Evolutionary conservation across 2,888 invertebrate species (phyloP), one percentile per base, ranked within the genome.

Genomic region (Sminthurides aquaticus): DNA sequence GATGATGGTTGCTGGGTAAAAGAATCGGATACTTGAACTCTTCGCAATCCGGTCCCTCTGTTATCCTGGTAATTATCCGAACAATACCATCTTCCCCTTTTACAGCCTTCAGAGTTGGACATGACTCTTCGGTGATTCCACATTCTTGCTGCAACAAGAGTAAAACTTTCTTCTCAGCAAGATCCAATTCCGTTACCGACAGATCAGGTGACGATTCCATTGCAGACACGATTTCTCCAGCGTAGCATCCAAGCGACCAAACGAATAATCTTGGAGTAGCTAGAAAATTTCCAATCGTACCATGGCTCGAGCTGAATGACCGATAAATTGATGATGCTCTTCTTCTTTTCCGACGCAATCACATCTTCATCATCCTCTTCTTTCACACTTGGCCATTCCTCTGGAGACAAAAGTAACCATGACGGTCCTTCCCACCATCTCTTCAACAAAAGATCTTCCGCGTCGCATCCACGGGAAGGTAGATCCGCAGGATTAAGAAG

Each of bases 401-500:
- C n/a, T n/a, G n/a, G n/a, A n/a, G n/a, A n/a, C n/a, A n/a, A n/a
- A n/a, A n/a, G n/a, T n/a, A n/a, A n/a, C n/a, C n/a, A n/a, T n/a
- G n/a, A n/a, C n/a, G n/a, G n/a, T n/a, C n/a, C n/a, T n/a, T n/a
- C n/a, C n/a, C n/a, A n/a, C n/a, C n/a, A n/a, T n/a, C n/a, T n/a
- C n/a, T n/a, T n/a, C n/a, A n/a, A n/a, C n/a, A n/a, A n/a, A n/a
- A n/a, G n/a, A n/a, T n/a, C n/a, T n/a, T n/a, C n/a, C n/a, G n/a
- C n/a, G n/a, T 20, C 49, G 56, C 71, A 73, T 24, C 75, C 75
- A 52, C 72, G 0, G 0, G 72, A 72, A 8, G 74, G 73, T 1
- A 75, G 61, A 56, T 75, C 75, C 18, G 71, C 71, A 1, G 73
- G 72, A 52, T 72, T 74, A n/a, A n/a, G n/a, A n/a, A n/a, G n/a